Evolutionary conservation across 2,888 invertebrate genomes (phyloP).

Genomic region (Mythimna vitellina): DNA sequence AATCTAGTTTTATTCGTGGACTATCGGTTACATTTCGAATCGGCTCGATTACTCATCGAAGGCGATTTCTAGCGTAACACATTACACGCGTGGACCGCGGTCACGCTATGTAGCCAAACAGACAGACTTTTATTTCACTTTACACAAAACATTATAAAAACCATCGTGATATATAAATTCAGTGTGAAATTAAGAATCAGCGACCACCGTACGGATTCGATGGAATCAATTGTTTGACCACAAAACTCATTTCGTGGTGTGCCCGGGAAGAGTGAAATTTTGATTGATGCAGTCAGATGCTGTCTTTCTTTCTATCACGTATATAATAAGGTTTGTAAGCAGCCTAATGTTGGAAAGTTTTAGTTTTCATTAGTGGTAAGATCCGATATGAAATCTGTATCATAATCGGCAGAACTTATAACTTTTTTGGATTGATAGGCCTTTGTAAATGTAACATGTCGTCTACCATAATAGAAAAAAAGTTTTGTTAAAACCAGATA

Average conservation of each 20-base stretch:
- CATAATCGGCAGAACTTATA: conserved; percentile 23
- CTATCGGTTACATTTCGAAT: conserved; percentile 55
- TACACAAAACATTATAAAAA: conserved; percentile 65
- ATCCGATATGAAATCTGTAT: conserved; percentile 47
- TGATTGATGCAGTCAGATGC: conserved; percentile 71
- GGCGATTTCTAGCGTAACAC: conserved; percentile 55
- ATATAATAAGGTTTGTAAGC: conserved; percentile 61
- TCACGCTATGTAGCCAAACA: conserved; percentile 68
- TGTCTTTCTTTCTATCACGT: conserved; percentile 67
- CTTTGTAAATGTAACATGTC: background rate
- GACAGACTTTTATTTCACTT: conserved; percentile 69
- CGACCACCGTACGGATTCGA: conserved; percentile 69
- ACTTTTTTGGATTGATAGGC: background rate
- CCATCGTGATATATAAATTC: conserved; percentile 74
- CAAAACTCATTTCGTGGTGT: conserved; percentile 86
- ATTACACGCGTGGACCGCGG: conserved; percentile 54
- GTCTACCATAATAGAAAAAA: background rate
- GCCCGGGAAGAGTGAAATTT: conserved; percentile 80
- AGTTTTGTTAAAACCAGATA: too few species aligned
- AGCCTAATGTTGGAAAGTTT: conserved; percentile 63
- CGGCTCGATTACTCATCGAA: conserved; percentile 50
- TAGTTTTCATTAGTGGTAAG: conserved; percentile 53
- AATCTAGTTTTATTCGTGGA: conserved; percentile 43
- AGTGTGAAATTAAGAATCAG: conserved; percentile 87
- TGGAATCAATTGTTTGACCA: conserved; percentile 85